A percentile compares a stretch with the other conserved stretches of the same genome.
Evolutionary conservation across 64 coral and sea anemone species (phyloP).

Genomic region (Montipora capricornis): DNA sequence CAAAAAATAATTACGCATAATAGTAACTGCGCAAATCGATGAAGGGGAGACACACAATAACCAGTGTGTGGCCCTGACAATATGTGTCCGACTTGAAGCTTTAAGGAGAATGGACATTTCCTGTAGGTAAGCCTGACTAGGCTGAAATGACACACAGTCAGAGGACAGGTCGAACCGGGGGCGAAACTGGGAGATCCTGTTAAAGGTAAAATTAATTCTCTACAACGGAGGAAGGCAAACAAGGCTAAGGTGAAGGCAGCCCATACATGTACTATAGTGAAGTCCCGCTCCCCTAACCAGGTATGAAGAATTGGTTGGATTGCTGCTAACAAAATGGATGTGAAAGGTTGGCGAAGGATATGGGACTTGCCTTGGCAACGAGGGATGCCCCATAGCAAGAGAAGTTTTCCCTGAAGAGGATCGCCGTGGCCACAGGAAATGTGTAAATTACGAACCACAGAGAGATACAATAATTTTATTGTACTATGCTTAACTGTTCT

Average conservation of each 20-base stretch:
- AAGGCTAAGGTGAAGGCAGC: constrained; percentile 8
- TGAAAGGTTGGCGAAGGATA: neutral
- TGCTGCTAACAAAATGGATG: neutral
- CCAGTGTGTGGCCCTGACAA: neutral
- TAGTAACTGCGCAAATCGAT: no score
- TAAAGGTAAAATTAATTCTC: neutral
- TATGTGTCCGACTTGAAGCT: neutral
- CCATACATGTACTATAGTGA: neutral
- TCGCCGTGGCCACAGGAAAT: neutral
- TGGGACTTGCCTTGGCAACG: neutral
- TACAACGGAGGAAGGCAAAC: neutral
- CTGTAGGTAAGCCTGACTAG: neutral
- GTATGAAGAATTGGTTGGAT: neutral
- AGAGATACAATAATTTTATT: neutral
- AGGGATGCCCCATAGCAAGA: neutral
- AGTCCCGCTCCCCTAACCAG: neutral
- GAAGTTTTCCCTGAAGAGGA: neutral
- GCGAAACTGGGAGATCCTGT: neutral
- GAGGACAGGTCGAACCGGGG: neutral
- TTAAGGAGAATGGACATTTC: neutral
- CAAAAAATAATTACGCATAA: no score
- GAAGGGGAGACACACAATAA: no score
- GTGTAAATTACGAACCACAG: neutral
- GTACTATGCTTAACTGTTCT: neutral
- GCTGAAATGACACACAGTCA: neutral